Evolutionary conservation across 1,140 invertebrate species (phyloP).

Genomic region (Cephus cinctus): DNA sequence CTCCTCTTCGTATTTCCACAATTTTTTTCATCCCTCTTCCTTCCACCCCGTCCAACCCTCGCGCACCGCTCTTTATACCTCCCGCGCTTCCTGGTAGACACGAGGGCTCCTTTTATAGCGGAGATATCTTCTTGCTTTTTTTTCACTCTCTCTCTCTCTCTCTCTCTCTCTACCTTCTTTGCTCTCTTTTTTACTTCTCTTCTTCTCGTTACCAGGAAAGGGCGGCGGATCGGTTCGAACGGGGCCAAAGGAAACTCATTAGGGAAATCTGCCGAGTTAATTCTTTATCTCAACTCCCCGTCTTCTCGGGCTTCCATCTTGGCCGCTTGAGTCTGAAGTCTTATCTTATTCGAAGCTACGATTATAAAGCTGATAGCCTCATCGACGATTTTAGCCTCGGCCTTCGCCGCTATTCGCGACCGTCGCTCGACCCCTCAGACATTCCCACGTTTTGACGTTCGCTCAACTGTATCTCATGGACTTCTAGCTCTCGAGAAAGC

Average conservation of each 20-base stretch:
- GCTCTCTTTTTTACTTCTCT: conserved; percentile 3
- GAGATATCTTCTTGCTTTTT: no score
- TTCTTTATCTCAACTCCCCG: conserved; percentile 25
- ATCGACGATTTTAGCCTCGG: background rate
- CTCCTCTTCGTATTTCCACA: background rate
- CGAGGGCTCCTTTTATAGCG: no score
- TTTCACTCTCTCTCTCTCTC: conserved; percentile 15
- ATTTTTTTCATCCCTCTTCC: conserved; percentile 18
- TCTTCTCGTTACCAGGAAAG: background rate
- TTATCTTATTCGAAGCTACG: background rate
- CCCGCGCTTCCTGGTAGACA: no score
- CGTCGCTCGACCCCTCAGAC: background rate
- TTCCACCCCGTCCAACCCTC: background rate
- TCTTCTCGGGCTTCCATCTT: conserved; percentile 7
- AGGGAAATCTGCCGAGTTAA: conserved; percentile 33
- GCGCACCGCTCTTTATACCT: no score
- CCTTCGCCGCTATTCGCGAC: conserved; percentile 3
- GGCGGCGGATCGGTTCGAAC: background rate
- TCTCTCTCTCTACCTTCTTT: conserved; percentile 16
- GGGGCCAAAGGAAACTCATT: conserved; percentile 17
- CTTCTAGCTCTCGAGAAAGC: background rate
- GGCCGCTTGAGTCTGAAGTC: background rate
- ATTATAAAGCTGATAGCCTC: background rate
- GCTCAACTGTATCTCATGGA: background rate
- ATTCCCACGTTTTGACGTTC: conserved; percentile 3